Base-by-base conservation (phyloP, 2,113 vertebrate species). In the Malurus elegans region DNA sequence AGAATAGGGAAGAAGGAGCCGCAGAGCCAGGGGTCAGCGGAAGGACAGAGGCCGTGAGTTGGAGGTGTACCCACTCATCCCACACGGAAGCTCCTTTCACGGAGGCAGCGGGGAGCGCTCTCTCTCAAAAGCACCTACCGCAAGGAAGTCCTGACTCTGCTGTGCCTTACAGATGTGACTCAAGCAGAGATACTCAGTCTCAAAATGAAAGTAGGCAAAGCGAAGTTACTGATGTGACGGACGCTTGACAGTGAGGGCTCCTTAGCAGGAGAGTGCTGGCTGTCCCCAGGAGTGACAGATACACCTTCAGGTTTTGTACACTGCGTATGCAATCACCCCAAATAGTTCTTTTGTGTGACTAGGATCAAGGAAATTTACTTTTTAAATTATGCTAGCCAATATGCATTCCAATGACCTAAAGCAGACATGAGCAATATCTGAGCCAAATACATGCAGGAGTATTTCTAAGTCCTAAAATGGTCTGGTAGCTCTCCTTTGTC, bases 1-100 rank as follows among this genome's bases (percentile, higher is more conserved):
- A 96, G 85, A 96, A 96, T 67, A 83, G 47, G 64, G 62, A 92
- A 95, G 87, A 96, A 84, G 94, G 73, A 87, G 64, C 26, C 1
- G 71, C 74, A 58, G 86, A 91, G 85, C 17, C 32, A 50, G 81
- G 51, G 82, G 95, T 93, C 87, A 86, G 81, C 1, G 1, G 67
- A 79, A 91, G 74, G 90, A 95, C 93, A 92, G 93, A 93, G 90
- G 90, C 75, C 31, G 1, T 57, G 90, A 94, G 66, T 74, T 67
- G 88, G 88, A 90, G 93, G 90, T 94, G 92, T 93, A 92, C 75
- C 75, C 86, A 84, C 93, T 95, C 88, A 84, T 94, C 90, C 94
- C 88, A 91, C 92, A 94, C 56, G 1, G 78, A 94, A 93, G 86
- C 79, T 88, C 38, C 83, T 97, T 97, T 95, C 92, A 80, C 51